Evolutionary conservation across 2,113 vertebrate species (phyloP), one percentile per base, ranked within the genome.

Genomic region (Pelecanus crispus): DNA sequence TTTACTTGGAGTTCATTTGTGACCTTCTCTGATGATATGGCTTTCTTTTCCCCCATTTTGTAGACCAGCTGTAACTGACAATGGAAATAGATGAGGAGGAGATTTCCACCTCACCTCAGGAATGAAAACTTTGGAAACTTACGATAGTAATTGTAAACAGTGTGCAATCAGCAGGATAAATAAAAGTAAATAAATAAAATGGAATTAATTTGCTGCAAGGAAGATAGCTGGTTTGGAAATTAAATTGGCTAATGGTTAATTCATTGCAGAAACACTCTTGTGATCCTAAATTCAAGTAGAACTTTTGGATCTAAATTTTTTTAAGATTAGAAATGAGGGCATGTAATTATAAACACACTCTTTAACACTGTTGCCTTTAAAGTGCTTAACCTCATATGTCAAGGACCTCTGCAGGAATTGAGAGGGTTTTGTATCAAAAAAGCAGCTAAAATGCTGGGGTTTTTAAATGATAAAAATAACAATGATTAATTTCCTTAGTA

Each of bases 201-300:
- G 25, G 63, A 97, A 92, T 90, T 80, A 71, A 92, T 92, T 93
- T 59, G 18, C 53, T 82, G 83, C 34, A 73, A 52, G 71, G 73
- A 94, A 95, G 94, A 96, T 73, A 81, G 72, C 50, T 95, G 88
- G 94, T 86, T 79, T 84, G 81, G 81, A 97, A 97, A 95, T 94
- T 94, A 77, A 74, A 85, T 96, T 96, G 79, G 83, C 88, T 80
- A 95, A 95, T 93, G 93, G 21, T 65, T 79, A 36, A 81, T 75
- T 96, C 61, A 93, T 78, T 97, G 90, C 90, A 95, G 72, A 84
- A 94, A 96, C 56, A 90, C 77, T 96, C 90, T 94, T 65, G 92
- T 95, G 61, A 94, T 91, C 59, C 80, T 73, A 88, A 91, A 91
- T 90, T 96, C 62, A 93, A 95, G 88, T 65, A 80, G 62, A 94